A percentile compares a stretch with the other conserved stretches of the same genome.
Evolutionary conservation across 2,888 invertebrate genomes (phyloP).

Genomic region (Anoplius nigerrimus): DNA sequence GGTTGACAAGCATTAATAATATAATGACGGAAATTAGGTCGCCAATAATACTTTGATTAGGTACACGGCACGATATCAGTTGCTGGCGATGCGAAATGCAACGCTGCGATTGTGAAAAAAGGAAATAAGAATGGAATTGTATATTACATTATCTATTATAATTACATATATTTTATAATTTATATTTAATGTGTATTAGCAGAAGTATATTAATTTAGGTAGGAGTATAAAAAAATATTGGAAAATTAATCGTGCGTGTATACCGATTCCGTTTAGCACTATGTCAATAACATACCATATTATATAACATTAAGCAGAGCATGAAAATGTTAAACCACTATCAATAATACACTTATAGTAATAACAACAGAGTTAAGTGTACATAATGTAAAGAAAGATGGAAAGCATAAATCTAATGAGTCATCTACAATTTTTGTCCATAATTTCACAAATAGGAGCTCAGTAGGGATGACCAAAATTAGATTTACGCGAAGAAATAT

Average conservation of each 20-base stretch:
- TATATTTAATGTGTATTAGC: slow-evolving; percentile 59
- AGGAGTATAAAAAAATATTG: slow-evolving; percentile 36
- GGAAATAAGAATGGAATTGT: slow-evolving; percentile 54
- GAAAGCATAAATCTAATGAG: slow-evolving; percentile 70
- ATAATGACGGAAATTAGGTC: slow-evolving; percentile 6
- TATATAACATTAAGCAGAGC: slow-evolving; percentile 49
- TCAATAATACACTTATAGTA: slow-evolving; percentile 49
- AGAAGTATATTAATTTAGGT: slow-evolving; percentile 56
- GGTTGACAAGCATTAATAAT: slow-evolving; percentile 55
- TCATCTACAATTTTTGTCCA: slow-evolving; percentile 67
- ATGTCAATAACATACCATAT: slow-evolving; percentile 51
- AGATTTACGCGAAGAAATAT: neutral
- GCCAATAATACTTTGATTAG: neutral
- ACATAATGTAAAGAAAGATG: slow-evolving; percentile 72
- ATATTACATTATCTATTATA: slow-evolving; percentile 60
- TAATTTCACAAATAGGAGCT: slow-evolving; percentile 65
- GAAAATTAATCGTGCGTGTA: slow-evolving; percentile 41
- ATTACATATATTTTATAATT: slow-evolving; percentile 67
- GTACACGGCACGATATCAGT: slow-evolving; percentile 44
- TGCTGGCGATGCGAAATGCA: slow-evolving; percentile 30
- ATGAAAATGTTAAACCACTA: slow-evolving; percentile 49
- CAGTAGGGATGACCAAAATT: slow-evolving; percentile 51
- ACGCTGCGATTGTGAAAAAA: slow-evolving; percentile 46
- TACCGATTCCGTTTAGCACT: slow-evolving; percentile 47
- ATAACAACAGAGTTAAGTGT: slow-evolving; percentile 65